Evolutionary conservation across 2,113 vertebrate species (phyloP), one percentile per base, ranked within the genome.

Genomic region (Mola mola): DNA sequence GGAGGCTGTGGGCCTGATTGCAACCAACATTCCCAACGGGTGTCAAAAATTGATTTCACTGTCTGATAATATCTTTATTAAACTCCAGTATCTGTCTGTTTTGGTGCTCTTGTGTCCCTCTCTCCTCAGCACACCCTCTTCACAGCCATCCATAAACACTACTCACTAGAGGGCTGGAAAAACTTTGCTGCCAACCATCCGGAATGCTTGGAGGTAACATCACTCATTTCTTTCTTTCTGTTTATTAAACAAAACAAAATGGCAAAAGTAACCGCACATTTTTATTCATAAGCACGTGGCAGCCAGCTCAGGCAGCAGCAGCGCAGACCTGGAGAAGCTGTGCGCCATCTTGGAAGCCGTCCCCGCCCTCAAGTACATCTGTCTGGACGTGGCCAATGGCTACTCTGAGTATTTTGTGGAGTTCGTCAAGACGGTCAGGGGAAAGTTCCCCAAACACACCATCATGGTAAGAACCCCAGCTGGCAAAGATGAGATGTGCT

Each of bases 341-440:
- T 94, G 87, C 64, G 84, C 74, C 65, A 92, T 98, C 79, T 36
- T 98, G 60, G 91, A 95, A 60, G 93, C 94, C 4, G 87, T 98
- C 61, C 96, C 97, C 0, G 86, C 88, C 66, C 86, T 99, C 57
- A 95, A 87, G 75, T 99, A 94, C 80, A 98, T 99, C 75, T 99
- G 97, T 65, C 88, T 99, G 86, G 97, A 99, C 10, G 97, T 99
- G 68, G 97, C 97, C 87, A 99, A 99, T 0, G 97, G 97, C 25
- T 99, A 99, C 78, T 99, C 97, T 0, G 97, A 99, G 75, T 92
- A 98, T 74, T 99, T 99, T 86, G 97, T 99, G 86, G 95, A 98
- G 84, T 97, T 96, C 19, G 97, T 99, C 79, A 98, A 96, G 88
- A 93, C 89, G 0, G 97, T 98, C 64, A 93, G 94, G 60, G 90